Evolutionary conservation across 2,797 vertebrate species (phyloP), one percentile per base, ranked within the genome.

Genomic region (Neoniphon sammara): DNA sequence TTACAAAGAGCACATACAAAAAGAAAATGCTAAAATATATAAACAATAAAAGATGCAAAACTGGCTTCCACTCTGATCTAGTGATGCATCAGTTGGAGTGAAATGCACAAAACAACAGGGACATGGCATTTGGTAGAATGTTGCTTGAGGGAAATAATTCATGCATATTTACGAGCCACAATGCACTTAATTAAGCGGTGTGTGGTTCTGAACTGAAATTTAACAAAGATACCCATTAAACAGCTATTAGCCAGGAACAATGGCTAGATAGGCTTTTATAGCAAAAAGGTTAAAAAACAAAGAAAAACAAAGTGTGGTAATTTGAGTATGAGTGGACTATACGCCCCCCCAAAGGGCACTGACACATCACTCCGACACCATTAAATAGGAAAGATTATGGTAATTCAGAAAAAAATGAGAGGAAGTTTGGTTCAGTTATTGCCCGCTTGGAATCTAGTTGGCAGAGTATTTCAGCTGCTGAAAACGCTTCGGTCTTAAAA

Each of bases 371-470:
- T 70, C 53, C 60, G 44, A 55, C 20, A 18, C 62, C 55, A 39
- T 68, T 79, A 68, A 80, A 70, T n/a, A 53, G n/a, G 34, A 69
- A 60, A 65, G 47, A 82, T 52, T 46, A 46, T 72, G 64, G 36
- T 70, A 67, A 68, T 70, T 81, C 70, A 42, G 9, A 18, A 63
- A 20, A 73, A 82, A 77, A 79, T 46, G 17, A 73, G 62, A 46
- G 54, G 5, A 44, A 25, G 7, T 46, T 84, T 90, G 78, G 65
- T 84, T 85, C 68, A 84, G 79, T n/a, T 68, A 54, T 50, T 65
- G 69, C 42, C 86, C 68, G n/a, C 42, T 71, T 75, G 49, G 77
- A 65, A 76, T 80, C 69, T 65, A 60, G 67, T 85, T 73, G 39
- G 52, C 53, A 56, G 55, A 66, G 50, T 3, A 6, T 64, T 81